Evolutionary conservation across 2,113 vertebrate genomes (phyloP).

Genomic region (Cottus gobio): DNA sequence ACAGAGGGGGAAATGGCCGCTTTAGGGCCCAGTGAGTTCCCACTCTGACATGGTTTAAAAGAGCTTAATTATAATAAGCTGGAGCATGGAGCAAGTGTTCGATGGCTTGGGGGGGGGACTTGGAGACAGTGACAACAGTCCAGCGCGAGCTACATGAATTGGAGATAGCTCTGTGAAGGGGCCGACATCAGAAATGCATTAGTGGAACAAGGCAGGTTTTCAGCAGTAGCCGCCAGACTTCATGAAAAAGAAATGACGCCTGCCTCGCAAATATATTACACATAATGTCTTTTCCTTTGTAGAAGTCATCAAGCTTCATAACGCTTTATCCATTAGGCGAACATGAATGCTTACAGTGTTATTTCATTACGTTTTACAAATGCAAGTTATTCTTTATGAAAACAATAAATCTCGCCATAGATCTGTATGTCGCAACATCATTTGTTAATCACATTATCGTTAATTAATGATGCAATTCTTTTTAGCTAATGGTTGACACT

Average conservation of each 20-base stretch:
- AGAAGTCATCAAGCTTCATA: slow-evolving; percentile 69
- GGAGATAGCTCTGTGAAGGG: slow-evolving; percentile 51
- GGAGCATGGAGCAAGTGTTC: slow-evolving; percentile 66
- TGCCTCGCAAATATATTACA: slow-evolving; percentile 62
- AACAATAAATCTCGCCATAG: slow-evolving; percentile 67
- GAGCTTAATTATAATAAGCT: slow-evolving; percentile 80
- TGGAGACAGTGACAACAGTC: slow-evolving; percentile 64
- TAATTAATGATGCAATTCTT: slow-evolving; percentile 69
- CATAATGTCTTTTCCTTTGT: slow-evolving; percentile 69
- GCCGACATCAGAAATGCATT: slow-evolving; percentile 69
- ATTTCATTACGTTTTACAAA: slow-evolving; percentile 68
- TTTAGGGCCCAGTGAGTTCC: slow-evolving; percentile 64
- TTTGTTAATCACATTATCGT: slow-evolving; percentile 68
- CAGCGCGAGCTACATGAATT: slow-evolving; percentile 50
- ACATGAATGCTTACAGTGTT: slow-evolving; percentile 65
- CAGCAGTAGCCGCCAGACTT: slow-evolving; percentile 56
- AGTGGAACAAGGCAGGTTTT: slow-evolving; percentile 61
- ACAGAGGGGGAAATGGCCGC: slow-evolving; percentile 59
- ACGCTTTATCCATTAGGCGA: slow-evolving; percentile 66
- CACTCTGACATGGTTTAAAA: slow-evolving; percentile 77
- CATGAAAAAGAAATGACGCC: slow-evolving; percentile 68
- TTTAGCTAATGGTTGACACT: slow-evolving; percentile 61
- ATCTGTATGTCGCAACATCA: slow-evolving; percentile 46
- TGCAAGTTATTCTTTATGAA: slow-evolving; percentile 66
- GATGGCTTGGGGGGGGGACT: slow-evolving; percentile 54